Conservation (phyloP, 2,888 invertebrate species). For the Eristalinus aeneus region DNA sequence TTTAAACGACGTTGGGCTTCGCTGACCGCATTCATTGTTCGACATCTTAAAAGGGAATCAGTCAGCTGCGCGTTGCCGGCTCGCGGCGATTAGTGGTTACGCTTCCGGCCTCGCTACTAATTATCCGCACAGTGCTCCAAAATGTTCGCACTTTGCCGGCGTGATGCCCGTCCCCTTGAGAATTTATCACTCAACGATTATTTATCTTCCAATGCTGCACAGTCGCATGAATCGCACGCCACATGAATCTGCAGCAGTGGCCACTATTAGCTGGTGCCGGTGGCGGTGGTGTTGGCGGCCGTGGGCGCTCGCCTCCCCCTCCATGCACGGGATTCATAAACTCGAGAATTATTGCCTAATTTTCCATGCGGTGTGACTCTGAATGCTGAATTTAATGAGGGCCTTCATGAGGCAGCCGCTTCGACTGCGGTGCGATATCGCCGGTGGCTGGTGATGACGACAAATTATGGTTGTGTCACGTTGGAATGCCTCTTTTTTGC, state of each 20-base stretch:
- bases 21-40: constrained; percentile 30
- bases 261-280: not conserved
- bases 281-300: not conserved
- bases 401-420: constrained; percentile 5
- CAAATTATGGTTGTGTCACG: not conserved
- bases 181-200: constrained; percentile 44
- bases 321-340: constrained; percentile 20
- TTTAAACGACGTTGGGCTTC: constrained; percentile 34
- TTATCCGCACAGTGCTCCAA: constrained; percentile 39
- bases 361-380: constrained; percentile 51
- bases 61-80: not conserved
- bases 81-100: constrained; percentile 56
- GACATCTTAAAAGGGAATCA: not conserved
- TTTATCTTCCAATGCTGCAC: constrained; percentile 38
- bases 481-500: not conserved
- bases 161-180: not conserved
- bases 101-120: constrained; percentile 48
- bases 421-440: not conserved
- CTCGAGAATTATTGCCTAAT: constrained; percentile 47
- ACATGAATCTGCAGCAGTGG: constrained; percentile 34
- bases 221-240: constrained; percentile 38
- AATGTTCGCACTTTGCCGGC: not conserved
- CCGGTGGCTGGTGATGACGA: not conserved
- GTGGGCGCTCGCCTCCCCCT: no score
- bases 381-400: constrained; percentile 51